Conservation (phyloP, 2,888 invertebrate genomes). For the Psylliodes chrysocephalus region DNA sequence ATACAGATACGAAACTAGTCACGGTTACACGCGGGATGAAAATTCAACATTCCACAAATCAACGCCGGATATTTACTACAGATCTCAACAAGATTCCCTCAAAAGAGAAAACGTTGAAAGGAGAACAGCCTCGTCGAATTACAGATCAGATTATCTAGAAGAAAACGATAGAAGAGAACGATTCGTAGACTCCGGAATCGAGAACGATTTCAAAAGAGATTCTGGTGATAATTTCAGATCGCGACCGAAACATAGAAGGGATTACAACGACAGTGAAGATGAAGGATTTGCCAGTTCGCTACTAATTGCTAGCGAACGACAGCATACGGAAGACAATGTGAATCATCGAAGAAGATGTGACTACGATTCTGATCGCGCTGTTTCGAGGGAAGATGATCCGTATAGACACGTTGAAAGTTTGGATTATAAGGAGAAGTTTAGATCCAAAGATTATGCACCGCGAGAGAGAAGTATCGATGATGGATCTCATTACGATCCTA, state of each 20-base stretch:
- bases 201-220: slow-evolving; percentile 78
- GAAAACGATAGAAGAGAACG: slow-evolving; percentile 68
- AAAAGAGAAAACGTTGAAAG: slow-evolving; percentile 68
- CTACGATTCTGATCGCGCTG: slow-evolving; percentile 52
- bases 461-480: slow-evolving; percentile 73
- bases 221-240: slow-evolving; percentile 66
- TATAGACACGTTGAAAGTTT: slow-evolving; percentile 59
- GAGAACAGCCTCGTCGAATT: slow-evolving; percentile 50
- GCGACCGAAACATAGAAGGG: slow-evolving; percentile 49
- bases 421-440: slow-evolving; percentile 61
- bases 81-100: slow-evolving; percentile 70
- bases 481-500: slow-evolving; percentile 74
- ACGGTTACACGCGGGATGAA: slow-evolving; percentile 56
- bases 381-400: slow-evolving; percentile 52
- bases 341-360: slow-evolving; percentile 54
- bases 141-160: slow-evolving; percentile 61
- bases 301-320: slow-evolving; percentile 78
- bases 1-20: slow-evolving; percentile 62
- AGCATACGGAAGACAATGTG: slow-evolving; percentile 76
- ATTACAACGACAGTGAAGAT: slow-evolving; percentile 72
- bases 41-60: slow-evolving; percentile 70
- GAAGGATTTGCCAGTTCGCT: slow-evolving; percentile 76
- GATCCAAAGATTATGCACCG: slow-evolving; percentile 66
- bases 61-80: slow-evolving; percentile 71
- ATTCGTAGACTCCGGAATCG: slow-evolving; percentile 82